Percentiles rank a stretch among this genome's conserved stretches.
These are phyloP conservation scores for Irena cyanogastra DNA, from an alignment of 2,113 vertebrate genomes.

Conservation along the genomic window DNA sequence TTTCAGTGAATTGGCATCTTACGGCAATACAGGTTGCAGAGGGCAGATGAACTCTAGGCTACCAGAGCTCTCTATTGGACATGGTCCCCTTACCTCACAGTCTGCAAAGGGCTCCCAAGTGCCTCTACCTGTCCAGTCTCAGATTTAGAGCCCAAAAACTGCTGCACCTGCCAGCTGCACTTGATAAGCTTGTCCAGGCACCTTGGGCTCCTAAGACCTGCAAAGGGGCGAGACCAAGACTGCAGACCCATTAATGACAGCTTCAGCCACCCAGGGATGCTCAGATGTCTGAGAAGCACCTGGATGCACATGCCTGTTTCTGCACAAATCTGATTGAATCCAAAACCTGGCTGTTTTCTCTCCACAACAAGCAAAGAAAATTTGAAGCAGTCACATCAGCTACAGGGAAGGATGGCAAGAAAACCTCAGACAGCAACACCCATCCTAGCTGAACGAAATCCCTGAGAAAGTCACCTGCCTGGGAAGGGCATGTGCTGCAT, in stretches of 20 bases:
- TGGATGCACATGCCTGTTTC: neutral
- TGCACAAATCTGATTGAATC: neutral
- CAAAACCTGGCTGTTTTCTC: neutral
- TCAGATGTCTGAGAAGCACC: neutral
- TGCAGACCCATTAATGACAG: neutral
- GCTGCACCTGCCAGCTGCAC: neutral
- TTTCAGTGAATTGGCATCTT: neutral
- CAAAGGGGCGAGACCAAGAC: neutral
- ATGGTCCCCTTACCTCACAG: neutral
- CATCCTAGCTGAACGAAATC: neutral
- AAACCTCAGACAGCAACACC: neutral
- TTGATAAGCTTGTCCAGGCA: fast-evolving
- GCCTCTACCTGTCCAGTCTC: neutral
- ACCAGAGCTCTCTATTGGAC: neutral
- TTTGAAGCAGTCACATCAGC: neutral
- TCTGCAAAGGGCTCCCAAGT: neutral
- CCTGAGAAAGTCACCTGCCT: neutral
- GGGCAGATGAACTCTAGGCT: neutral
- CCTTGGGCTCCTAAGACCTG: neutral
- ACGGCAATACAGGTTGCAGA: neutral
- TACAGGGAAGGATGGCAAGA: neutral
- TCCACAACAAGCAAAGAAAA: neutral
- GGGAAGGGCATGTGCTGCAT: neutral
- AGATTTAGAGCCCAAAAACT: neutral
- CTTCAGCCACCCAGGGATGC: neutral